Base-by-base conservation (phyloP, 2,888 invertebrate genomes). In the Cephus nigrinus region DNA sequence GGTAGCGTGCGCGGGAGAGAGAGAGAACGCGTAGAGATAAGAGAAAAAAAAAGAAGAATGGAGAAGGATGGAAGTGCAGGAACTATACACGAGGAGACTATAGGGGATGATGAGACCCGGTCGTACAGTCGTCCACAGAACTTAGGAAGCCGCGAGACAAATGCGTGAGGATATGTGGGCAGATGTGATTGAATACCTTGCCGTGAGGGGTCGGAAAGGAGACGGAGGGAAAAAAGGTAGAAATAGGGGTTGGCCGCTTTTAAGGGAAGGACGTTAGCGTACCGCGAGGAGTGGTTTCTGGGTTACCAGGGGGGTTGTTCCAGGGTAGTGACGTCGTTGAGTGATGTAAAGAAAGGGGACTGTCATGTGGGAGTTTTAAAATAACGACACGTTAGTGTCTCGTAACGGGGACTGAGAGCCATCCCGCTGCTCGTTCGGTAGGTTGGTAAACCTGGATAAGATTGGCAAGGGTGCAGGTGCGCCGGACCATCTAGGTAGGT, bases 151-250 rank as follows among this genome's bases (percentile, higher is more conserved):
- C 15, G 68, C 73, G 76, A 76, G 76, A 76, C 55, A 73, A 76
- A 77, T 77, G 69, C 77, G 69, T 40, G 69, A 36, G 77, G 77
- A 74, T 77, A 76, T 73, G 78, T 69, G 73, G 79, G 69, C 40
- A 34, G 73, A 74, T 76, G 69, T 68, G 78, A 73, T 78, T 76
- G 79, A 74, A 75, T 74, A 69, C 71, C 75, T 74, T 73, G 74
- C 69, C 71, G 74, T 69, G 75, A 34, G 33, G 75, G 71, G 68
- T 40, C 31, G 36, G 71, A 23, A 40, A 31, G 36, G n/a, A 69
- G 69, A 74, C 12, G 36, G 75, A 75, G 55, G 74, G 11, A 30
- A 68, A 74, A 73, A 73, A 68, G 68, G 33, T 32, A 32, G n/a
- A 0, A 69, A 32, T 32, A 32, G n/a, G 69, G 69, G 69, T 69